Conservation (phyloP, 2,888 invertebrate species). For the Melikaiella ostensackeni region DNA sequence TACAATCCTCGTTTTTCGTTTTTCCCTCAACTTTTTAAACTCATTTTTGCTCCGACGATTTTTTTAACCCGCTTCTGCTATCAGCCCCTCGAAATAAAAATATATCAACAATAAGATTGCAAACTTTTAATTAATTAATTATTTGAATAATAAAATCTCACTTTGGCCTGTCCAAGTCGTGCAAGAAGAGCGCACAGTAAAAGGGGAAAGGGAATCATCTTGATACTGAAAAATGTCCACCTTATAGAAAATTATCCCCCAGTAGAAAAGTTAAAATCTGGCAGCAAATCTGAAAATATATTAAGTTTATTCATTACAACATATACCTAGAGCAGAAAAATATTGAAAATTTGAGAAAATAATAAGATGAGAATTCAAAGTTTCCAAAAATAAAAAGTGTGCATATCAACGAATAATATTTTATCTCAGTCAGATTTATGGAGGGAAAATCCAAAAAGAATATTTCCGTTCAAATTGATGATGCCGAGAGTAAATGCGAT, state of each 20-base stretch:
- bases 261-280: background rate
- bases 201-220: background rate
- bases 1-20: too few species aligned
- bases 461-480: background rate
- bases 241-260: background rate
- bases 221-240: background rate
- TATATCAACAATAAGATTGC: too few species aligned
- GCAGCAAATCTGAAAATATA: background rate
- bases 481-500: background rate
- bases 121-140: too few species aligned
- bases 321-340: background rate
- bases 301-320: background rate
- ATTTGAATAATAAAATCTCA: background rate
- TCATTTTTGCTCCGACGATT: too few species aligned
- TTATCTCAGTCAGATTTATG: conserved; percentile 20
- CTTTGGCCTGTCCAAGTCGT: background rate
- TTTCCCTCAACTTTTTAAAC: too few species aligned
- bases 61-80: too few species aligned
- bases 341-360: background rate
- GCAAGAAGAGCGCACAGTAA: background rate
- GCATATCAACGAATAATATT: background rate
- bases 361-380: background rate
- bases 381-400: background rate
- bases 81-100: too few species aligned
- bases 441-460: background rate